Percentiles rank a stretch among this genome's conserved stretches.
These are phyloP conservation scores for Naso thynnoides DNA, from an alignment of 2,797 vertebrate species.

Conservation along the genomic window DNA sequence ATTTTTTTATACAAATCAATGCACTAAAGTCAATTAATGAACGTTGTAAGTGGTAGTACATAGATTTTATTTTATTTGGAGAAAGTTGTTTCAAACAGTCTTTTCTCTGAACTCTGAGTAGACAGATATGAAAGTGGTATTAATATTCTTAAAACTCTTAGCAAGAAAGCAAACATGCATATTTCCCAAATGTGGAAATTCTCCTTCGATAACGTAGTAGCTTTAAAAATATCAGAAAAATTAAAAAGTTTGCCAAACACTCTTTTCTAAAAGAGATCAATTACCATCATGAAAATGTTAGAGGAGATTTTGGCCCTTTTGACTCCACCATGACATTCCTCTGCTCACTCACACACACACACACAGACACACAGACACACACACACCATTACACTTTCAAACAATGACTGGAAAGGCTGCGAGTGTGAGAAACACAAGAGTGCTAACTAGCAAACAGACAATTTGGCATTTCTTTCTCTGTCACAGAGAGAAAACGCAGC, in stretches of 20 bases:
- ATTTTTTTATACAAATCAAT: too few species aligned
- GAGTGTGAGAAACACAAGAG: constrained; percentile 41
- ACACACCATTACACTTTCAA: constrained; percentile 19
- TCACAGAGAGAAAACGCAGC: constrained; percentile 37
- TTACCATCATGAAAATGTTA: neutral
- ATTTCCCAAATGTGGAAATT: neutral
- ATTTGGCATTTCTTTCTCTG: constrained; percentile 46
- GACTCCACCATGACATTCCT: constrained; percentile 20
- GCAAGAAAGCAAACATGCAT: neutral
- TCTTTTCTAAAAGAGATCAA: neutral
- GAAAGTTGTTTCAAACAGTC: too few species aligned
- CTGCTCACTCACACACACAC: neutral
- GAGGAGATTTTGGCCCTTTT: constrained; percentile 5
- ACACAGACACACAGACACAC: too few species aligned
- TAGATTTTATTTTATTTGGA: too few species aligned
- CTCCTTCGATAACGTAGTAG: too few species aligned
- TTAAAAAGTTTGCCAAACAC: neutral
- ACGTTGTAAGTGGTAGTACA: too few species aligned
- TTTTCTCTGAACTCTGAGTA: too few species aligned
- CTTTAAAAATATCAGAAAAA: neutral
- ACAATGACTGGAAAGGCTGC: constrained; percentile 25
- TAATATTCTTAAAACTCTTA: neutral
- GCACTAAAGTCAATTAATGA: too few species aligned
- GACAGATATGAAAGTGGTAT: too few species aligned
- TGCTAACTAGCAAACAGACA: constrained; percentile 48